A percentile compares a stretch with the other conserved stretches of the same genome.
These are phyloP conservation scores for Drosophila asahinai DNA, from an alignment of 1,140 invertebrate genomes.

Conservation along the genomic window DNA sequence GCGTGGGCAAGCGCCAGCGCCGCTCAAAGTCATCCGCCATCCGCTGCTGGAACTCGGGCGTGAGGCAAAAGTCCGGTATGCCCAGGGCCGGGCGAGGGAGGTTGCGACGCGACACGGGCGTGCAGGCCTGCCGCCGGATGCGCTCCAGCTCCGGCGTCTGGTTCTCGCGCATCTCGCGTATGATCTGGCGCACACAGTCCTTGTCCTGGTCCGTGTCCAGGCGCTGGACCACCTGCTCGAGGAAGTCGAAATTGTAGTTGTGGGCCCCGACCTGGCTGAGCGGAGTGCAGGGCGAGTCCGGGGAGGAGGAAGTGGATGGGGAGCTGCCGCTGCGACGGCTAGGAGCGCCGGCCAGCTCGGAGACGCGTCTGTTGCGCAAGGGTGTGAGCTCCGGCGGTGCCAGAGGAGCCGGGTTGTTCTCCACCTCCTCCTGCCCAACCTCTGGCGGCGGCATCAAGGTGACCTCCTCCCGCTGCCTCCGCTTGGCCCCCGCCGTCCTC, in stretches of 20 bases:
- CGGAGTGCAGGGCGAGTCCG: slow-evolving; percentile 72
- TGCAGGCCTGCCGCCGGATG: slow-evolving; percentile 73
- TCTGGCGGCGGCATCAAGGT: not conserved
- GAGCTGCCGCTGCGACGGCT: slow-evolving; percentile 27
- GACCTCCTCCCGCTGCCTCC: not conserved
- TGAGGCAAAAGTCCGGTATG: slow-evolving; percentile 78
- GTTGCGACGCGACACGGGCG: slow-evolving; percentile 63
- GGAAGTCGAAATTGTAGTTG: slow-evolving; percentile 71
- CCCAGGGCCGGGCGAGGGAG: slow-evolving; percentile 47
- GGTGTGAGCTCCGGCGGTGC: slow-evolving; percentile 63
- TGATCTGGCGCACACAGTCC: slow-evolving; percentile 74
- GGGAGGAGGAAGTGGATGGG: not conserved
- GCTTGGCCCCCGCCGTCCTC: slow-evolving; percentile 12
- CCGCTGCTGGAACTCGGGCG: slow-evolving; percentile 75
- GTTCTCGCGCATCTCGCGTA: slow-evolving; percentile 77
- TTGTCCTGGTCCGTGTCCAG: slow-evolving; percentile 65
- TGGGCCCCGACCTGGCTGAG: slow-evolving; percentile 34
- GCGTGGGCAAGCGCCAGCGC: slow-evolving; percentile 76
- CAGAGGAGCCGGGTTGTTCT: slow-evolving; percentile 16
- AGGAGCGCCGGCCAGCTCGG: slow-evolving; percentile 56
- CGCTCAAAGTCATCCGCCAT: slow-evolving; percentile 81
- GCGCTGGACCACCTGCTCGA: slow-evolving; percentile 67
- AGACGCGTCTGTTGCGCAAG: slow-evolving; percentile 71
- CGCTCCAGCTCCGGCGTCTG: slow-evolving; percentile 80
- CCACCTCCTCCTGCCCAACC: slow-evolving; percentile 10